Conservation (phyloP, 2,888 invertebrate genomes). For the Allophyes oxyacanthae region DNA sequence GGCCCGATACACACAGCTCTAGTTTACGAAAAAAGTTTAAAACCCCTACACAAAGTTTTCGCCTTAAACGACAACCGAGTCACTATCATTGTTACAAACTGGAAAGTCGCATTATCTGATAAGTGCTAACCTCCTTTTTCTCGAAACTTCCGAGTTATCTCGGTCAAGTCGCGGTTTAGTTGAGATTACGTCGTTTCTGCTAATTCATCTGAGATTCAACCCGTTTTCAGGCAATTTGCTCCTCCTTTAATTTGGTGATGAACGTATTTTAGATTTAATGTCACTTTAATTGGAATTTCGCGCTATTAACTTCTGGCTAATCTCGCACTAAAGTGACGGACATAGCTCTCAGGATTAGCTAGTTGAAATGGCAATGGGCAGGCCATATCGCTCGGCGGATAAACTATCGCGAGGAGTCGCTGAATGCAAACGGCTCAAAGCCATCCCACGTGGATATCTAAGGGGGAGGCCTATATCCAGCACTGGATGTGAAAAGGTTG, state of each 20-base stretch:
- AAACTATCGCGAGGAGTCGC: too few species aligned
- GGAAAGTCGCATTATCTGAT: conserved; percentile 62
- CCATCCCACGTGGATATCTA: too few species aligned
- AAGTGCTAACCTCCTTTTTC: conserved; percentile 60
- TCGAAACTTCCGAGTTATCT: conserved; percentile 57
- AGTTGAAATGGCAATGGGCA: too few species aligned
- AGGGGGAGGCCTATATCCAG: too few species aligned
- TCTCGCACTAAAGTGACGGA: too few species aligned
- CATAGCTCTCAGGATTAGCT: too few species aligned
- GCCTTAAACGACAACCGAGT: conserved; percentile 57
- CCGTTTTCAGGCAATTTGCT: conserved; percentile 48
- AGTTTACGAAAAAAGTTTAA: conserved; percentile 59
- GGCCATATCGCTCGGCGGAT: too few species aligned
- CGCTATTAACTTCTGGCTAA: background rate
- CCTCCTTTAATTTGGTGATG: conserved; percentile 38
- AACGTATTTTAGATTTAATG: conserved; percentile 29
- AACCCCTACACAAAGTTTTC: conserved; percentile 56
- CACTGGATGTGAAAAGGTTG: too few species aligned
- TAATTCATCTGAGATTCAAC: conserved; percentile 55
- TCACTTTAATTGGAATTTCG: conserved; percentile 4
- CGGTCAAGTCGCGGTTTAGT: conserved; percentile 56
- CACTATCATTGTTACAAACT: conserved; percentile 58
- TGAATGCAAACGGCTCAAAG: too few species aligned
- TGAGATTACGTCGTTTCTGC: conserved; percentile 55
- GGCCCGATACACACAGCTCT: conserved; percentile 46